Evolutionary conservation across 2,888 invertebrate genomes (phyloP), one percentile per base, ranked within the genome.

Genomic region (Drosophila acutilabella): DNA sequence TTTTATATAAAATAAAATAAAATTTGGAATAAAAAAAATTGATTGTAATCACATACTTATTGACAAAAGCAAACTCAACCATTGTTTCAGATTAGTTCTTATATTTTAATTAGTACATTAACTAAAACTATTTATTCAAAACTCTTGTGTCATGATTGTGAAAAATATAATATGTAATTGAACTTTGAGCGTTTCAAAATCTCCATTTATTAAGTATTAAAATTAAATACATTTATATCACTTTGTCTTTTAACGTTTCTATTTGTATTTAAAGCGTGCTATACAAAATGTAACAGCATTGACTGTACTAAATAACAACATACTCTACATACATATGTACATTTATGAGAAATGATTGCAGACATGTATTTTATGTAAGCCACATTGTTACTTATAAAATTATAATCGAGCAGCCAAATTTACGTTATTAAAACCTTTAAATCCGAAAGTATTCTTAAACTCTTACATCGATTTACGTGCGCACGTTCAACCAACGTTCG

Each of bases 241-340:
- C 48, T 66, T 78, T 72, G 70, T 78, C 73, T 76, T 78, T 80
- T 81, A 73, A 48, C 51, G 65, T 67, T 70, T 75, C 60, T 61
- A 71, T 61, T 83, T 44, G 42, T 65, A 54, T 56, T 62, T 56
- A 52, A 53, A 59, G 56, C 48, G 58, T n/a, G n/a, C 20, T 56
- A 40, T 52, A 30, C 8, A 42, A 52, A 69, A 64, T 18, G 52
- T 52, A 8, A 30, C 20, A 56, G 30, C 48, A 33, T 33, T 33
- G 11, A 13, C 16, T 2, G 18, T 5, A 33, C 16, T 14, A 56
- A 7, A 10, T 38, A 36, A 65, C 38, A 30, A 45, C 50, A 41
- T 45, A 26, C 41, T 65, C 57, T 66, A 48, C 30, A 48, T 48
- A 69, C 30, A 48, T 48, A 69, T 54, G 66, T 30, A 38, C 73